These are phyloP conservation scores for Sphaerodactylus townsendi DNA, from an alignment of 2,113 vertebrate species.

Conservation along the genomic window DNA sequence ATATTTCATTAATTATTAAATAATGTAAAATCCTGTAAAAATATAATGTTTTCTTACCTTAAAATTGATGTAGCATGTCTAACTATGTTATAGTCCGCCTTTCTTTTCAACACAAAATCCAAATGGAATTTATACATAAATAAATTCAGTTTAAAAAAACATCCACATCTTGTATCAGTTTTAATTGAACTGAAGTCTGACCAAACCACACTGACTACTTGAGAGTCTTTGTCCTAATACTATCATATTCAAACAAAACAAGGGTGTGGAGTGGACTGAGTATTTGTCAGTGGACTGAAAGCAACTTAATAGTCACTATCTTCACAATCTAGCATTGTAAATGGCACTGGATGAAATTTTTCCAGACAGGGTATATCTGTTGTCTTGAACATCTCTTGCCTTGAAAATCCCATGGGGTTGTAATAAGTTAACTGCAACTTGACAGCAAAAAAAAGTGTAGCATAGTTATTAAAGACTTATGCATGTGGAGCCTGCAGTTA, in stretches of 20 bases:
- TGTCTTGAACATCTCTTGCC: no score
- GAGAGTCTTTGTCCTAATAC: background rate
- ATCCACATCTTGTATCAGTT: background rate
- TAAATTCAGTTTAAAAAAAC: background rate
- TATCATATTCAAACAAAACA: background rate
- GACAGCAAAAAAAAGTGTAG: no score
- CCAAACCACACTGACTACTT: background rate
- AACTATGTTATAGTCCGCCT: background rate
- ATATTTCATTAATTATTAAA: background rate
- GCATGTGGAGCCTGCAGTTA: no score
- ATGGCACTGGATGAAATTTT: background rate
- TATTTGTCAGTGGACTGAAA: background rate
- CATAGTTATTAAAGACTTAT: no score
- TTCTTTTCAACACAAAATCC: slow-evolving; percentile 3
- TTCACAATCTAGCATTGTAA: background rate
- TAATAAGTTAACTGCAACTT: no score
- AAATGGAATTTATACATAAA: slow-evolving; percentile 8
- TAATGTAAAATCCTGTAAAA: slow-evolving; percentile 33
- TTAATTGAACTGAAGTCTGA: background rate
- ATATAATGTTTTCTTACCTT: slow-evolving; percentile 12
- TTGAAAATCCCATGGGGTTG: no score
- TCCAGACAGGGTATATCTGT: no score
- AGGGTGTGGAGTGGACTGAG: background rate
- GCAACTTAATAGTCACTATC: background rate
- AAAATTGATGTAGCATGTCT: background rate